Percentiles rank a stretch among this genome's conserved stretches.
phyloP scores from a whole-genome alignment of 1,140 invertebrate genomes.

The Hermatobates lingyangjiaoensis region DNA sequence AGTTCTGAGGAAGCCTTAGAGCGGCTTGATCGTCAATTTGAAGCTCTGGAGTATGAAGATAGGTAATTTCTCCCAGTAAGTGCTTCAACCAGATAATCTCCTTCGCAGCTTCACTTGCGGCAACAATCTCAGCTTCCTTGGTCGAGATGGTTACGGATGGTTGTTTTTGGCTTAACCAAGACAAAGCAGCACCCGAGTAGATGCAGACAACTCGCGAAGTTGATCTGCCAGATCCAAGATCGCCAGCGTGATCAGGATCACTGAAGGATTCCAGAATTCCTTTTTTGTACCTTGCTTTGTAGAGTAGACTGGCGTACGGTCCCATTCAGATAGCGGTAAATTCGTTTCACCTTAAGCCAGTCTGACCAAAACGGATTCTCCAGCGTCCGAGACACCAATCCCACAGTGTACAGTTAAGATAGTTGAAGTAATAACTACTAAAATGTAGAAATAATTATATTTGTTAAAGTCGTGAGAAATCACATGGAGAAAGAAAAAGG shows the following conservation, averaged over 20 bases:
- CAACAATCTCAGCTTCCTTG: slow-evolving; percentile 27
- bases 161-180: slow-evolving; percentile 22
- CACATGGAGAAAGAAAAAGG: too few relatives aligned
- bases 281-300: not conserved
- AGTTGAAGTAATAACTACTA: too few relatives aligned
- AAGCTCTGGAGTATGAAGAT: slow-evolving; percentile 3
- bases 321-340: slow-evolving; percentile 22
- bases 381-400: too few relatives aligned
- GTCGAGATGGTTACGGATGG: slow-evolving; percentile 16
- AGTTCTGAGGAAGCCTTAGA: slow-evolving; percentile 21
- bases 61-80: not conserved
- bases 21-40: slow-evolving; percentile 21
- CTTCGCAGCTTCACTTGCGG: slow-evolving; percentile 23
- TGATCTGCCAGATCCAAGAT: slow-evolving; percentile 20
- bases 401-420: too few relatives aligned
- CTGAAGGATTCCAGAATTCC: slow-evolving; percentile 1
- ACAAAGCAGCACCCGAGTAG: slow-evolving; percentile 11
- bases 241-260: slow-evolving; percentile 23
- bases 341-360: slow-evolving; percentile 14
- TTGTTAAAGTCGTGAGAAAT: too few relatives aligned
- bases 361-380: not conserved
- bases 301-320: slow-evolving; percentile 15
- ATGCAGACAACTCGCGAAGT: slow-evolving; percentile 11
- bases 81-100: slow-evolving; percentile 22
- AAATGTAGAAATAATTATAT: too few relatives aligned